Evolutionary conservation across 2,113 vertebrate species (phyloP).

Genomic region (Hyla sarda): DNA sequence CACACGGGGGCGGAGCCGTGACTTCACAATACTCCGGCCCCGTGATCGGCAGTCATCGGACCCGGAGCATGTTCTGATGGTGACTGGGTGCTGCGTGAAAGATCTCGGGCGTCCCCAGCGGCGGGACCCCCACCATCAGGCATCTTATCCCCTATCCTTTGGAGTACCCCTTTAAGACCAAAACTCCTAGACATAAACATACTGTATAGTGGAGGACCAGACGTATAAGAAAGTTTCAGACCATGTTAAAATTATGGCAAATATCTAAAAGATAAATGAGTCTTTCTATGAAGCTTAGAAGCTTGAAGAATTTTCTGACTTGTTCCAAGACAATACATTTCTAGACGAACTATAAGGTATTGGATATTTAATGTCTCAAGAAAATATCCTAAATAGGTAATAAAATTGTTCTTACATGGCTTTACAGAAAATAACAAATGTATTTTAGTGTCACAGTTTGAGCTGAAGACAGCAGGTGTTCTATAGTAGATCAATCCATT

Average conservation of each 20-base stretch:
- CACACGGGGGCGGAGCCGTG: too few species aligned
- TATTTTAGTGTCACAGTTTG: slow-evolving; percentile 18
- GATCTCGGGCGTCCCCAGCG: too few species aligned
- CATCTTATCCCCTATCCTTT: too few species aligned
- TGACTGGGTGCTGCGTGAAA: too few species aligned
- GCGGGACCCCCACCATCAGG: too few species aligned
- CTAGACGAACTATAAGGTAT: neutral
- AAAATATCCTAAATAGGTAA: neutral
- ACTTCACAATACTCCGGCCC: too few species aligned
- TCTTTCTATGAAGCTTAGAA: neutral
- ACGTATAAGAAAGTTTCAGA: too few species aligned
- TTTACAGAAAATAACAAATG: slow-evolving; percentile 5
- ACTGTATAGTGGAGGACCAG: neutral
- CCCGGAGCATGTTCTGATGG: too few species aligned
- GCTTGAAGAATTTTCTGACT: neutral
- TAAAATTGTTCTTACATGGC: slow-evolving; percentile 4
- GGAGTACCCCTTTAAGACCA: too few species aligned
- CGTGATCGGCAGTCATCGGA: too few species aligned
- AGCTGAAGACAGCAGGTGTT: slow-evolving; percentile 32
- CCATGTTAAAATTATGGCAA: neutral
- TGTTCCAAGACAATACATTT: neutral
- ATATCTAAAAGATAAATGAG: neutral
- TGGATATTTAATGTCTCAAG: neutral
- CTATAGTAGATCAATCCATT: neutral
- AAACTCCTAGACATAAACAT: too few species aligned